A percentile compares a stretch with the other conserved stretches of the same genome.
Conservation (phyloP, 2,888 invertebrate species). For the Limnephilus lunatus region DNA sequence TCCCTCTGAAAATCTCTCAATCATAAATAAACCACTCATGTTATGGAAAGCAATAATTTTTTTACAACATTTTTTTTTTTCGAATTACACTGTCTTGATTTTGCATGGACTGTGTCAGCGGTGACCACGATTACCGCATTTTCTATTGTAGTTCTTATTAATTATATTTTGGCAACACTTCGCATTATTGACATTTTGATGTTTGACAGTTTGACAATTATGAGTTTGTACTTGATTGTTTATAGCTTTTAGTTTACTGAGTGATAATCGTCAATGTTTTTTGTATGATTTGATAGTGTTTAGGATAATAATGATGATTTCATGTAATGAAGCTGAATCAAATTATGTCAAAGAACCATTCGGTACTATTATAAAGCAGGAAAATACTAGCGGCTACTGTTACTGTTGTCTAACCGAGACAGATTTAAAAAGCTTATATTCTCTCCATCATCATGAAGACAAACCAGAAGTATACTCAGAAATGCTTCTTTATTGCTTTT, state of each 20-base stretch:
- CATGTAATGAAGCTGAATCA: background rate
- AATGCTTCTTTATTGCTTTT: slow-evolving; percentile 59
- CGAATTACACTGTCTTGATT: background rate
- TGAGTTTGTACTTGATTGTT: too few relatives aligned
- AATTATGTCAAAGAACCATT: background rate
- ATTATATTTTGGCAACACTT: background rate
- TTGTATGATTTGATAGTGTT: background rate
- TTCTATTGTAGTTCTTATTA: background rate
- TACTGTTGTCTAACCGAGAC: slow-evolving; percentile 52
- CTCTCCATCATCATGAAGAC: slow-evolving; percentile 57
- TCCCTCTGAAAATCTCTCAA: too few relatives aligned
- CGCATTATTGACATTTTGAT: background rate
- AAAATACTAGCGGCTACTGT: slow-evolving; percentile 27
- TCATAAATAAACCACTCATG: too few relatives aligned
- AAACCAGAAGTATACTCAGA: slow-evolving; percentile 58
- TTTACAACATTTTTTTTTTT: too few relatives aligned
- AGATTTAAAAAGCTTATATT: slow-evolving; percentile 45
- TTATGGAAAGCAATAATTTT: too few relatives aligned
- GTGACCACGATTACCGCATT: background rate
- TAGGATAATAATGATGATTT: background rate
- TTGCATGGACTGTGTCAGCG: background rate
- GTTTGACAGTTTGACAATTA: too few relatives aligned
- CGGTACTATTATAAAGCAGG: background rate
- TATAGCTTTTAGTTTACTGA: background rate
- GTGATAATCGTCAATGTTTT: background rate